Conservation (phyloP, 1,140 invertebrate genomes). For the Calephelis virginiensis region DNA sequence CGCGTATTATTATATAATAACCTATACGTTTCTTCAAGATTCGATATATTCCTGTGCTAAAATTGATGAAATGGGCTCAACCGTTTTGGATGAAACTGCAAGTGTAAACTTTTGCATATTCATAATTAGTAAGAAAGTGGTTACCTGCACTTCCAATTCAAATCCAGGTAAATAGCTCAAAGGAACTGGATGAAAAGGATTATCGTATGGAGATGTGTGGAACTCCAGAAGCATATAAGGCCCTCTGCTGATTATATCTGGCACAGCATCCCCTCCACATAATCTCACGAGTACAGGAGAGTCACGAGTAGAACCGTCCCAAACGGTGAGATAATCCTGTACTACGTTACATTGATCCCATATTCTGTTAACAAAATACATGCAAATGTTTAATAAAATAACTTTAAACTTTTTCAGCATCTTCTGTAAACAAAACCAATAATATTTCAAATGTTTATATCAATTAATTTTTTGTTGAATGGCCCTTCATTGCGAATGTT, state of each 20-base stretch:
- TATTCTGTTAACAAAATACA: slow-evolving; percentile 73
- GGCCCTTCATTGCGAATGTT: no score
- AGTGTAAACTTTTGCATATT: no score
- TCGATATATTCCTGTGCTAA: no score
- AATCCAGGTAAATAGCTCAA: slow-evolving; percentile 88
- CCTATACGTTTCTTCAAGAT: no score
- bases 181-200: slow-evolving; percentile 88
- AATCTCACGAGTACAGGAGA: slow-evolving; percentile 87
- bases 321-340: slow-evolving; percentile 89
- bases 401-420: no score
- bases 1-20: no score
- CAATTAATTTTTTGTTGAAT: no score
- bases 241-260: slow-evolving; percentile 88
- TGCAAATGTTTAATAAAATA: no score
- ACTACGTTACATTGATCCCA: slow-evolving; percentile 90
- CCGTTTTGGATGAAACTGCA: no score
- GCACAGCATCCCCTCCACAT: slow-evolving; percentile 90
- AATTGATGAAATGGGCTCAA: no score
- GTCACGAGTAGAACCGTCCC: slow-evolving; percentile 86
- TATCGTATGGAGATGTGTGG: slow-evolving; percentile 89
- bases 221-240: slow-evolving; percentile 89
- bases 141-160: slow-evolving; percentile 88
- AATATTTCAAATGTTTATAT: no score
- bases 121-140: slow-evolving; percentile 3
- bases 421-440: no score